Evolutionary conservation across 2,113 vertebrate genomes (phyloP).

Genomic region (Myotis davidii): DNA sequence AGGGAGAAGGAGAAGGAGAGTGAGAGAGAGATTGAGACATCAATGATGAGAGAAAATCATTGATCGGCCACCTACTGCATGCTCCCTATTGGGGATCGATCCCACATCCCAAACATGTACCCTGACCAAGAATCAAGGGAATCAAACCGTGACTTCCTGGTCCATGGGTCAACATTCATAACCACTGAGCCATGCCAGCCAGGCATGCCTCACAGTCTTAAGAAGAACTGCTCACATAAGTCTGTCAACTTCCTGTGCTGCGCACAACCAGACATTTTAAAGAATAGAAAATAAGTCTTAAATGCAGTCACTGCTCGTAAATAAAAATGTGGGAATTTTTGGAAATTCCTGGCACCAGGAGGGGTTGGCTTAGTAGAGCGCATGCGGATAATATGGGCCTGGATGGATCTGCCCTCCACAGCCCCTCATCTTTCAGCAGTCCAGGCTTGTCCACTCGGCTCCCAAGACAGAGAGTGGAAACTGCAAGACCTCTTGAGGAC

Average conservation of each 20-base stretch:
- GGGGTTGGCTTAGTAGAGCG: neutral
- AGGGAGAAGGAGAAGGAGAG: too few relatives aligned
- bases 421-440: neutral
- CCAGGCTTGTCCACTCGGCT: neutral
- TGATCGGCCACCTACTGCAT: too few relatives aligned
- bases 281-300: neutral
- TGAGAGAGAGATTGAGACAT: neutral
- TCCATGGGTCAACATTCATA: too few relatives aligned
- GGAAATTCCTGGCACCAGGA: neutral
- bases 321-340: neutral
- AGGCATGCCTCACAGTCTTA: neutral
- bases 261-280: neutral
- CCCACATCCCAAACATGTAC: too few relatives aligned
- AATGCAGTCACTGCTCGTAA: neutral
- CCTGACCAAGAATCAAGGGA: too few relatives aligned
- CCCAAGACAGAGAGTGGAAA: neutral
- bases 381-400: too few relatives aligned
- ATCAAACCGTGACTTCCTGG: too few relatives aligned
- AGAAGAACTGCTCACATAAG: neutral
- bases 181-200: too few relatives aligned
- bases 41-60: neutral
- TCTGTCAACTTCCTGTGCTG: neutral
- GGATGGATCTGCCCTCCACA: neutral
- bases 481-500: neutral
- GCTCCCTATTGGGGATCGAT: too few relatives aligned